Percentiles rank a stretch among this genome's conserved stretches.
These are phyloP conservation scores for Rutilus rutilus DNA, from an alignment of 2,113 vertebrate genomes.

Conservation along the genomic window DNA sequence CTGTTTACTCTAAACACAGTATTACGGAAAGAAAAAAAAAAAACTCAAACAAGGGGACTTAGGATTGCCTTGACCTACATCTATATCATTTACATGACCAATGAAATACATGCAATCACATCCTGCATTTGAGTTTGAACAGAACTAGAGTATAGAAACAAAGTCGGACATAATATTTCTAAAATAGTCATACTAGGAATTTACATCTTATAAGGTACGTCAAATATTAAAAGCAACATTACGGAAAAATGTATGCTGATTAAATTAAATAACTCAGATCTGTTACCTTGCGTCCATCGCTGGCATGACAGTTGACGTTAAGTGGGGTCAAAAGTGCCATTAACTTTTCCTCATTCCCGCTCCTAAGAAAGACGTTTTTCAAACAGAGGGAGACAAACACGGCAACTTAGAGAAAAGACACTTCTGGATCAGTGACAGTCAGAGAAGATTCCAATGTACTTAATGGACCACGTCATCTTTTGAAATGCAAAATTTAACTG, in stretches of 20 bases:
- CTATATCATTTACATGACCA: background rate
- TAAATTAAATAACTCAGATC: background rate
- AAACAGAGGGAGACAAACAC: conserved; percentile 37
- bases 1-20: background rate
- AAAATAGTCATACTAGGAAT: background rate
- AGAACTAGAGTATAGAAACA: background rate
- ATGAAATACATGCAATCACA: background rate
- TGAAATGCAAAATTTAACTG: background rate
- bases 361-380: conserved; percentile 74
- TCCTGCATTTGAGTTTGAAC: background rate
- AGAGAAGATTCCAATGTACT: background rate
- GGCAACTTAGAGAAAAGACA: background rate
- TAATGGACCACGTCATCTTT: background rate
- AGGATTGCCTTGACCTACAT: conserved; percentile 8
- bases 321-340: conserved; percentile 98
- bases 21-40: background rate
- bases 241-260: background rate
- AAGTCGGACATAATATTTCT: background rate
- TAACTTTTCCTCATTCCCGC: conserved; percentile 99
- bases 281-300: conserved; percentile 95
- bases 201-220: background rate
- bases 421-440: background rate
- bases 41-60: conserved; percentile 3
- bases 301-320: conserved; percentile 99
- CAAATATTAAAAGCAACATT: background rate